Conservation (phyloP, 1,140 invertebrate genomes). For the Diachasma alloeum region DNA sequence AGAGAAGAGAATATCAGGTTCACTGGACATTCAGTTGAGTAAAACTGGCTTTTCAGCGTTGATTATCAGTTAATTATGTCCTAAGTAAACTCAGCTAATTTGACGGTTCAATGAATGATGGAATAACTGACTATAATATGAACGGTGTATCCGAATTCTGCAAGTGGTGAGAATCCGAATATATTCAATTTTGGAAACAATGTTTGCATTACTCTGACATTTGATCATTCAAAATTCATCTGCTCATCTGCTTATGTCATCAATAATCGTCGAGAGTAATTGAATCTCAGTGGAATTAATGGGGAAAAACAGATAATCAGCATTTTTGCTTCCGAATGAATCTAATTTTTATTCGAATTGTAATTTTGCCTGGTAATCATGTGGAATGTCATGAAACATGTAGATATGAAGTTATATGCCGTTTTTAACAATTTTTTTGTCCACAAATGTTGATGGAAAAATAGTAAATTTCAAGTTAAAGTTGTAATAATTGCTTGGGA, state of each 20-base stretch:
- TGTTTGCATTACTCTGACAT: not conserved
- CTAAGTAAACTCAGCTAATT: conserved; percentile 60
- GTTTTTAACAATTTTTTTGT: too few species aligned
- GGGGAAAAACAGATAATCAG: not conserved
- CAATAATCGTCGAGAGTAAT: not conserved
- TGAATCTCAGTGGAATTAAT: not conserved
- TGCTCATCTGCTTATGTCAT: not conserved
- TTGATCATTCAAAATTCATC: not conserved
- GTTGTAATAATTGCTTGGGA: too few species aligned
- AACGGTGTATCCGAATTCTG: not conserved
- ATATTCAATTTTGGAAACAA: not conserved
- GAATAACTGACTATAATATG: not conserved
- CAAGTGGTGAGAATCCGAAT: not conserved
- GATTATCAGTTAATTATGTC: conserved; percentile 52
- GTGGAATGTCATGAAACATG: too few species aligned
- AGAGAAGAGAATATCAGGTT: not conserved
- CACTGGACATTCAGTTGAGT: conserved; percentile 1
- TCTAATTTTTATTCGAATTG: too few species aligned
- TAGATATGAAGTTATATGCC: too few species aligned
- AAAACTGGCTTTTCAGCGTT: conserved; percentile 22
- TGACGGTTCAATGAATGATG: conserved; percentile 29
- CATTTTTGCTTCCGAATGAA: not conserved
- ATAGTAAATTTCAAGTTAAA: too few species aligned
- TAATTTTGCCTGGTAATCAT: too few species aligned
- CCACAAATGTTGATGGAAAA: too few species aligned